Evolutionary conservation across 1,140 invertebrate species (phyloP), one percentile per base, ranked within the genome.

Genomic region (Drosophila kanapiae): DNA sequence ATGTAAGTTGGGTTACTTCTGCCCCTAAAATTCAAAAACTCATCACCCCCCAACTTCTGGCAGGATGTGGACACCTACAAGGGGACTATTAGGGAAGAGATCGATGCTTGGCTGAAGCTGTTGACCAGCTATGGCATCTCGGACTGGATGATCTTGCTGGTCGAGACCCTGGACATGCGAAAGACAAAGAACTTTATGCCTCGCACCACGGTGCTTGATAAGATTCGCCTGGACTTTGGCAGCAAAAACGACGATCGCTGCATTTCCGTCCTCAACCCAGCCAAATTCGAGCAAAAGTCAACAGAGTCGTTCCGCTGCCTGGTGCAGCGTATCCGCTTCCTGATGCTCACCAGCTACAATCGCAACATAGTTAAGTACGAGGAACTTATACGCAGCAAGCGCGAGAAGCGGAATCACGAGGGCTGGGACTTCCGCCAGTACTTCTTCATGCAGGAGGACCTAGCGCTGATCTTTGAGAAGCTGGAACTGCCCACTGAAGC

Each of bases 401-500:
- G 98, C 58, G 98, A 99, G 93, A 96, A 95, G 82, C 94, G 98
- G 70, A 99, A 98, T 94, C 96, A 98, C 91, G 94, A 95, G 27
- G 96, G 96, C 31, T 99, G 98, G 98, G 97, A 97, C 93, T 99
- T 99, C 94, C 97, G 96, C 92, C 95, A 97, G 91, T 99, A 99
- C 94, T 99, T 99, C 94, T 95, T 98, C 79, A 94, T 99, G 75
- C 94, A 99, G 96, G 98, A 99, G 94, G 97, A 99, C 94, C 94
- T 99, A 78, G 98, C 98, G 56, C 97, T 99, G 94, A 97, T 98
- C 67, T 95, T 99, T 79, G 97, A 99, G 95, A 98, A 98, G 96
- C 93, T 99, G 69, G 97, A 97, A 64, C 94, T 99, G 53, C 96
- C 97, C 93, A 98, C 99, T 82, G 98, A 99, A 94, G 97, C 98